These are phyloP conservation scores for Acanthis flammea DNA, from an alignment of 2,797 vertebrate genomes.

Conservation along the genomic window DNA sequence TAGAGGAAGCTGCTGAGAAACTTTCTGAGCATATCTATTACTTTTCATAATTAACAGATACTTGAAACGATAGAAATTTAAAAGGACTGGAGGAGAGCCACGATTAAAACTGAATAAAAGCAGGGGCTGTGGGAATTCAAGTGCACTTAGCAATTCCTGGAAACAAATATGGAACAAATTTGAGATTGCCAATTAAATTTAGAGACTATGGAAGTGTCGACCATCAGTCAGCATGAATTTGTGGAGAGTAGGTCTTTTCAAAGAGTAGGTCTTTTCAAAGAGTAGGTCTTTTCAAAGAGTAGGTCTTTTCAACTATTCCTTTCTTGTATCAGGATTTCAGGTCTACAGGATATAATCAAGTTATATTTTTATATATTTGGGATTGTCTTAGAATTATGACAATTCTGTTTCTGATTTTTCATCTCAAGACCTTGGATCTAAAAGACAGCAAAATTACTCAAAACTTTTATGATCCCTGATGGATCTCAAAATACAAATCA, in stretches of 20 bases:
- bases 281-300: background rate
- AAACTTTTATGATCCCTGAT: background rate
- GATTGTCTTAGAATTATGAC: background rate
- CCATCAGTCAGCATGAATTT: background rate
- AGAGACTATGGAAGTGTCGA: background rate
- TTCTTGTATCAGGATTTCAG: background rate
- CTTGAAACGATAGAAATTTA: background rate
- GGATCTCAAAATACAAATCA: background rate
- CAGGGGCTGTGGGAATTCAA: background rate
- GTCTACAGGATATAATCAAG: background rate
- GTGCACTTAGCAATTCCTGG: background rate
- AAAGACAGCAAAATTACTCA: background rate
- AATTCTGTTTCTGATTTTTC: background rate
- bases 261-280: background rate
- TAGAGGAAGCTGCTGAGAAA: background rate
- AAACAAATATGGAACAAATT: background rate
- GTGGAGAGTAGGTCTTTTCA: background rate
- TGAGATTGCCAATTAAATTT: background rate
- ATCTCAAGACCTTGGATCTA: background rate
- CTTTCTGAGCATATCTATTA: background rate
- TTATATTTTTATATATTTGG: background rate
- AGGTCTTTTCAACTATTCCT: background rate
- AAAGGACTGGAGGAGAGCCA: background rate
- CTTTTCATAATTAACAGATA: constrained; percentile 21
- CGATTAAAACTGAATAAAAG: background rate